Conservation (phyloP, 2,888 invertebrate species). For the Prionchulus punctatus region DNA sequence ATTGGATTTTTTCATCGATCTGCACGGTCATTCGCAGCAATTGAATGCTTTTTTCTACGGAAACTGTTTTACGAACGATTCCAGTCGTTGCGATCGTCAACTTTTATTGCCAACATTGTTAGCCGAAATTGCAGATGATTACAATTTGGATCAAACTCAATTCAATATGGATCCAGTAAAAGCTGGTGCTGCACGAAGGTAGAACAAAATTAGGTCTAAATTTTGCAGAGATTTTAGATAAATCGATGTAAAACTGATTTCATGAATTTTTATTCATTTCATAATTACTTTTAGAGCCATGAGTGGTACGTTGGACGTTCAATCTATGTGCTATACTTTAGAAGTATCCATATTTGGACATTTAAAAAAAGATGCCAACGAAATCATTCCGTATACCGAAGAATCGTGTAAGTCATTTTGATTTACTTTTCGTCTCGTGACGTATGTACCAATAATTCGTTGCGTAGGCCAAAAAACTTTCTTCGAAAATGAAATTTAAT, state of each 20-base stretch:
- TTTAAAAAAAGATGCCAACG: not conserved
- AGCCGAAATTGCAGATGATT: slow-evolving; percentile 70
- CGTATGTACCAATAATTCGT: not conserved
- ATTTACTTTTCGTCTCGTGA: not conserved
- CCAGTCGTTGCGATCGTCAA: slow-evolving; percentile 62
- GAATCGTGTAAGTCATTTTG: not conserved
- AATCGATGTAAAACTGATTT: not conserved
- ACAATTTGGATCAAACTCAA: slow-evolving; percentile 63
- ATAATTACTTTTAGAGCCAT: not conserved
- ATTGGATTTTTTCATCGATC: slow-evolving; percentile 79
- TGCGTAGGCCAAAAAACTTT: not conserved
- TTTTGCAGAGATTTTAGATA: not conserved
- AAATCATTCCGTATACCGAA: not conserved
- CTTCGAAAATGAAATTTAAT: too few species aligned
- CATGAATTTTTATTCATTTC: not conserved
- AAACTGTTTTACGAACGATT: slow-evolving; percentile 41
- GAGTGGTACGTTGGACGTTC: slow-evolving; percentile 14
- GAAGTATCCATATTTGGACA: slow-evolving; percentile 38
- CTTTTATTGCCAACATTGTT: slow-evolving; percentile 83
- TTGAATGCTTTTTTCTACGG: slow-evolving; percentile 87
- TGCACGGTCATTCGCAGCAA: slow-evolving; percentile 79
- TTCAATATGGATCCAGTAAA: slow-evolving; percentile 77
- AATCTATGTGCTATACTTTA: slow-evolving; percentile 35
- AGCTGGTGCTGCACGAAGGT: slow-evolving; percentile 69
- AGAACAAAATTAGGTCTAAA: slow-evolving; percentile 20